Evolutionary conservation across 2,113 vertebrate genomes (phyloP).

Genomic region (Tapirus terrestris): DNA sequence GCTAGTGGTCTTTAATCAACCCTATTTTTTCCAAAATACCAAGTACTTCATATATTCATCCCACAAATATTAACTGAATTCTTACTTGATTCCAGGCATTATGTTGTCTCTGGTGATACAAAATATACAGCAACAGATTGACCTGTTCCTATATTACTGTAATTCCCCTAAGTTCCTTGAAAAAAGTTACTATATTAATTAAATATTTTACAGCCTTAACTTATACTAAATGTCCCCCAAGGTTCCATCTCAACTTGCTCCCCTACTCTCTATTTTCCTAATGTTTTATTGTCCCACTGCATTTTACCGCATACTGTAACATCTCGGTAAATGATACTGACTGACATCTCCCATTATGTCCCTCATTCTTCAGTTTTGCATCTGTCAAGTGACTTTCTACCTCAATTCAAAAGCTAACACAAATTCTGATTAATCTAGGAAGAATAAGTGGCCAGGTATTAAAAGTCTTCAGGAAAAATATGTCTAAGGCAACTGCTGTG

Average conservation of each 20-base stretch:
- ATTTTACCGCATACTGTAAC: not conserved
- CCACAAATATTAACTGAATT: not conserved
- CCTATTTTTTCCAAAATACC: not conserved
- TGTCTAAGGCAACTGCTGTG: accelerated
- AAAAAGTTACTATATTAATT: slow-evolving; percentile 39
- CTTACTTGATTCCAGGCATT: not conserved
- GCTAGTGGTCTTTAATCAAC: not conserved
- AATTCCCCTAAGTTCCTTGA: not conserved
- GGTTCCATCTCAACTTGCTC: not conserved
- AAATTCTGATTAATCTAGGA: not conserved
- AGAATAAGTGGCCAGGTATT: not conserved
- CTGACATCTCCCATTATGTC: not conserved
- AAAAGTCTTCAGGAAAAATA: not conserved
- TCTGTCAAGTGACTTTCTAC: not conserved
- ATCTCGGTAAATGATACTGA: not conserved
- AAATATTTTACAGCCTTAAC: slow-evolving; percentile 35
- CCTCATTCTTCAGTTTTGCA: not conserved
- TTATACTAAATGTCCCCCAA: not conserved
- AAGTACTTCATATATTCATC: not conserved
- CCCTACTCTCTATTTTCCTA: not conserved
- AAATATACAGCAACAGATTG: not conserved
- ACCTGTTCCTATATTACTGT: not conserved
- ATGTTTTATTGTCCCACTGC: not conserved
- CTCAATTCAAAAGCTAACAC: not conserved
- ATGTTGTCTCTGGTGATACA: not conserved